Percentiles rank a stretch among this genome's conserved stretches.
phyloP scores from a whole-genome alignment of 2,888 invertebrate species.

The Apamea sordens region DNA sequence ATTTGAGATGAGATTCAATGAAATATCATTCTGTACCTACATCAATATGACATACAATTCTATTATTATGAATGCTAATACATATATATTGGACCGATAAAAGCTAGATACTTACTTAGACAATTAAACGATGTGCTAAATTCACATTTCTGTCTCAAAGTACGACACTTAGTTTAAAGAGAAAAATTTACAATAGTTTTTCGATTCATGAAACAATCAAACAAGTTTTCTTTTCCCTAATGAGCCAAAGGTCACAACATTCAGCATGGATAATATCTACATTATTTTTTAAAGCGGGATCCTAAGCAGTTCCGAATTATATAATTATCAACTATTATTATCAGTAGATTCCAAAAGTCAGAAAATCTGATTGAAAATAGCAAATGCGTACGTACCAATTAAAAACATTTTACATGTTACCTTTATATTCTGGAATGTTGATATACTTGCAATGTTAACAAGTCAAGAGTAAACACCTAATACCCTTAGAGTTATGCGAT shows the following conservation, averaged over 20 bases:
- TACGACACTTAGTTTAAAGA: conserved; percentile 54
- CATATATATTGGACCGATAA: conserved; percentile 72
- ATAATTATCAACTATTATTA: conserved; percentile 24
- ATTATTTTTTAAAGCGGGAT: conserved; percentile 23
- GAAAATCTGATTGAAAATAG: conserved; percentile 45
- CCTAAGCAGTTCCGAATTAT: conserved; percentile 34
- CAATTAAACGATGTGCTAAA: conserved; percentile 52
- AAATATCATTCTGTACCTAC: conserved; percentile 59
- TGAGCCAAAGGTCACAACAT: conserved; percentile 37
- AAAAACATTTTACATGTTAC: conserved; percentile 42
- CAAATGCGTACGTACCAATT: conserved; percentile 39
- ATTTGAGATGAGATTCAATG: conserved; percentile 67
- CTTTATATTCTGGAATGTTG: conserved; percentile 71
- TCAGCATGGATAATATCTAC: conserved; percentile 42
- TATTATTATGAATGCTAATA: conserved; percentile 58
- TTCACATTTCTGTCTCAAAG: conserved; percentile 56
- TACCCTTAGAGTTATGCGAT: conserved; percentile 79
- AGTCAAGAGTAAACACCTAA: conserved; percentile 63
- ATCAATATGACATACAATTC: conserved; percentile 64
- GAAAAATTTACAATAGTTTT: conserved; percentile 60
- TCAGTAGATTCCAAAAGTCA: conserved; percentile 59
- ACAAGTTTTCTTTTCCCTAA: conserved; percentile 35
- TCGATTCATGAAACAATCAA: conserved; percentile 38
- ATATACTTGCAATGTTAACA: conserved; percentile 63
- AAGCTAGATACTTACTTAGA: conserved; percentile 70